These are phyloP conservation scores for Montipora capitata DNA, from an alignment of 92 coral and sea anemone species.

Conservation along the genomic window DNA sequence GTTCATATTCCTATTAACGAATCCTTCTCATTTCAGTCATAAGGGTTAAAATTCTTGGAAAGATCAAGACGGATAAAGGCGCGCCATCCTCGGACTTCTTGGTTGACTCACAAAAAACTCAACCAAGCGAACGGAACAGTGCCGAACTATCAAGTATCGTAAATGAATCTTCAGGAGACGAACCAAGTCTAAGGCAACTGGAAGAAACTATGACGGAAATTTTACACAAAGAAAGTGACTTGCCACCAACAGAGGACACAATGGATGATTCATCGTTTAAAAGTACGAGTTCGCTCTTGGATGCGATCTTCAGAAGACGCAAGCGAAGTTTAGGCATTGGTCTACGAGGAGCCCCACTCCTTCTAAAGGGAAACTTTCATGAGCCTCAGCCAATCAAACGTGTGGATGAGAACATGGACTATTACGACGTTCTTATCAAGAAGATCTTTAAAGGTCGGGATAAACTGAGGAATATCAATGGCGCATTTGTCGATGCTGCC, in stretches of 20 bases:
- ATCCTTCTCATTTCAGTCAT: slow-evolving; percentile 9
- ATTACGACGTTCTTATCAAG: slow-evolving; percentile 73
- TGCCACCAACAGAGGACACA: slow-evolving; percentile 25
- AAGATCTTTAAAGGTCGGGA: slow-evolving; percentile 72
- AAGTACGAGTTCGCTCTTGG: not conserved
- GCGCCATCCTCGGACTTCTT: slow-evolving; percentile 1
- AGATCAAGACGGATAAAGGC: not conserved
- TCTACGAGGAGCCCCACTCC: slow-evolving; percentile 30
- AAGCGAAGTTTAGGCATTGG: slow-evolving; percentile 26
- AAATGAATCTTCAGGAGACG: slow-evolving; percentile 5
- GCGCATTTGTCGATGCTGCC: slow-evolving; percentile 47
- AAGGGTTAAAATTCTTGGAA: slow-evolving; percentile 35
- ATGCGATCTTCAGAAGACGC: slow-evolving; percentile 8
- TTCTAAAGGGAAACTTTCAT: not conserved
- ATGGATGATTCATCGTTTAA: not conserved
- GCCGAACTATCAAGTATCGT: not conserved
- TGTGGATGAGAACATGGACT: slow-evolving; percentile 38
- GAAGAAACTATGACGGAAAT: not conserved
- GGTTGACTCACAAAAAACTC: not conserved
- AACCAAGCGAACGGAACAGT: not conserved
- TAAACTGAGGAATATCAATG: slow-evolving; percentile 30
- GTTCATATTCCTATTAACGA: not conserved
- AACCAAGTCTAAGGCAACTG: slow-evolving; percentile 1
- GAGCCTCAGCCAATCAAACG: too few species aligned
- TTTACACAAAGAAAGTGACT: slow-evolving; percentile 10